A percentile compares a stretch with the other conserved stretches of the same genome.
Evolutionary conservation across 2,113 vertebrate genomes (phyloP).

Genomic region (Gobius niger): DNA sequence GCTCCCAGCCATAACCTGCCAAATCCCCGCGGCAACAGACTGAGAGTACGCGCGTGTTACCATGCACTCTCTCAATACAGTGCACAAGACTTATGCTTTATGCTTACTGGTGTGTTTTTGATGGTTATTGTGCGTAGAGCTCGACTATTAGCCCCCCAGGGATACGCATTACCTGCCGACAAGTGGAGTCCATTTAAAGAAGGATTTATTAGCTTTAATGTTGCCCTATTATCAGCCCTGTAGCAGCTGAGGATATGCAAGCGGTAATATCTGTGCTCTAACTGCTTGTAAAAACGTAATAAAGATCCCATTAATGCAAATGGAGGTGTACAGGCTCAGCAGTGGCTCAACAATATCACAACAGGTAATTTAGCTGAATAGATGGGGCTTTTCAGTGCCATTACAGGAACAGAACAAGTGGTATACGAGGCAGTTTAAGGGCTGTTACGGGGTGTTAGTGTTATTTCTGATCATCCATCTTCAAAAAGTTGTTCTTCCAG

Average conservation of each 20-base stretch:
- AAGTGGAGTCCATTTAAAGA: constrained; percentile 7
- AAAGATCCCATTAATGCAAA: constrained; percentile 5
- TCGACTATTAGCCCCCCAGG: constrained; percentile 5
- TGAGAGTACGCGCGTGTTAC: background rate
- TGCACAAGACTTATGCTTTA: background rate
- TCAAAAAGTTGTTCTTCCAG: background rate
- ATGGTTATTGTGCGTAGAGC: constrained; percentile 3
- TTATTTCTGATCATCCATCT: background rate
- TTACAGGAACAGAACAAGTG: background rate
- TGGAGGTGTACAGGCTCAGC: background rate
- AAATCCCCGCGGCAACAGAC: background rate
- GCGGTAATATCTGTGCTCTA: background rate
- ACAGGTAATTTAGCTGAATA: constrained; percentile 1
- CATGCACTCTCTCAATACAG: background rate
- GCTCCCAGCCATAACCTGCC: constrained; percentile 6
- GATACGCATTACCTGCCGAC: background rate
- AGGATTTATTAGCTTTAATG: constrained; percentile 12
- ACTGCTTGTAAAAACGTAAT: constrained; percentile 6
- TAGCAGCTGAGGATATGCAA: background rate
- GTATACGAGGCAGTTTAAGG: background rate
- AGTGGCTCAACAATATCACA: constrained; percentile 5
- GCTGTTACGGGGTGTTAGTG: background rate
- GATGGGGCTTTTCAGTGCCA: background rate
- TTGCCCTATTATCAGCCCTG: constrained; percentile 1
- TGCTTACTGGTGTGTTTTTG: constrained; percentile 11